A percentile compares a stretch with the other conserved stretches of the same genome.
These are phyloP conservation scores for Anhinga anhinga DNA, from an alignment of 2,113 vertebrate species.

Conservation along the genomic window DNA sequence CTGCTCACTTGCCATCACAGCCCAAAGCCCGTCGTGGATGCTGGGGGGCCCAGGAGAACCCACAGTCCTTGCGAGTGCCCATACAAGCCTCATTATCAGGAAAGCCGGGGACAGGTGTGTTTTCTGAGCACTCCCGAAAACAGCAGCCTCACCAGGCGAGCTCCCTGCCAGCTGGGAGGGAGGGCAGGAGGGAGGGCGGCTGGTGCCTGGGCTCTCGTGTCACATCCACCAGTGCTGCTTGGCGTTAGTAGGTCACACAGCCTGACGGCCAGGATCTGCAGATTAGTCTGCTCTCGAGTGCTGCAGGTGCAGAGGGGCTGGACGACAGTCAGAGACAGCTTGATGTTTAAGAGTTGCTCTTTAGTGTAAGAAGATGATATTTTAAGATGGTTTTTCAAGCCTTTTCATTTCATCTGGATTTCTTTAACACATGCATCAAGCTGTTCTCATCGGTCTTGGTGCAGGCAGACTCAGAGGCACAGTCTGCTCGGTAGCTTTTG, in stretches of 20 bases:
- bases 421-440: background rate
- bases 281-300: fast-evolving
- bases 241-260: background rate
- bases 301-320: background rate
- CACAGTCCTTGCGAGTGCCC: fast-evolving
- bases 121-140: fast-evolving
- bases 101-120: background rate
- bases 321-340: background rate
- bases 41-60: background rate
- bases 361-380: background rate
- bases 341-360: fast-evolving
- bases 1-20: background rate
- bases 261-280: background rate
- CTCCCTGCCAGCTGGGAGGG: background rate
- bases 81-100: fast-evolving
- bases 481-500: background rate
- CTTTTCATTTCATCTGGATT: background rate
- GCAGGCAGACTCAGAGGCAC: background rate
- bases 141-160: background rate
- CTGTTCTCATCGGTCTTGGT: background rate
- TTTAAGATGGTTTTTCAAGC: background rate
- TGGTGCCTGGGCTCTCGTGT: background rate
- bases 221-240: background rate
- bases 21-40: background rate
- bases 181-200: background rate